Conservation (phyloP, 2,113 vertebrate species). For the Odontophorus gujanensis region DNA sequence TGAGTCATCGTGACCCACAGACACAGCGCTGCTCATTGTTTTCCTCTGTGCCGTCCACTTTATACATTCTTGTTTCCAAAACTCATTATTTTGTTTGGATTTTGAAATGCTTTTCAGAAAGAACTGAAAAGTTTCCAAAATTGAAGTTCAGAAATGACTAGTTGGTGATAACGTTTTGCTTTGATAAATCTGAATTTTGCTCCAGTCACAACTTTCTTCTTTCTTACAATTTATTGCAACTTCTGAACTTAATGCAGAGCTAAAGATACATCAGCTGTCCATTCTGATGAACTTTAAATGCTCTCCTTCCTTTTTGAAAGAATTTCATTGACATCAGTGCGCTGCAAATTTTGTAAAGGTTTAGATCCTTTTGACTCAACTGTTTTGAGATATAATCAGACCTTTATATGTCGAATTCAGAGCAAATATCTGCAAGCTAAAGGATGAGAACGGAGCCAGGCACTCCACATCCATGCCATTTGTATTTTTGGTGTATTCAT, state of each 20-base stretch:
- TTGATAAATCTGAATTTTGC: not conserved
- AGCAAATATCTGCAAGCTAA: not conserved
- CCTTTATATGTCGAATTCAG: not conserved
- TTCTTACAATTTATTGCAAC: not conserved
- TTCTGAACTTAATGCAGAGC: not conserved
- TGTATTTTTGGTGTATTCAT: not conserved
- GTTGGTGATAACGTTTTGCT: slow-evolving; percentile 7
- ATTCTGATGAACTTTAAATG: not conserved
- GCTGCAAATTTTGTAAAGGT: not conserved
- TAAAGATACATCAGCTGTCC: not conserved
- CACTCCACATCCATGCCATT: not conserved
- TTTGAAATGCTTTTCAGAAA: not conserved
- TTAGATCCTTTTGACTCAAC: not conserved
- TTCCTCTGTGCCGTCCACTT: not conserved
- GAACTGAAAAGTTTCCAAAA: slow-evolving; percentile 21
- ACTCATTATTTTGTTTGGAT: not conserved
- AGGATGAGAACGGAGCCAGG: not conserved
- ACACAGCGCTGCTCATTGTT: not conserved
- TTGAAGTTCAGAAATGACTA: not conserved
- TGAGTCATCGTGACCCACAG: slow-evolving; percentile 14
- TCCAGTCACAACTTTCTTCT: not conserved
- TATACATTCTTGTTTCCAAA: not conserved
- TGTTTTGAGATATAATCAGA: not conserved
- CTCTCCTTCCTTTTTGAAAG: not conserved
- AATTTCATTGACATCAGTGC: not conserved